Evolutionary conservation across 1,140 invertebrate genomes (phyloP), one percentile per base, ranked within the genome.

Genomic region (Sinonovacula constricta): DNA sequence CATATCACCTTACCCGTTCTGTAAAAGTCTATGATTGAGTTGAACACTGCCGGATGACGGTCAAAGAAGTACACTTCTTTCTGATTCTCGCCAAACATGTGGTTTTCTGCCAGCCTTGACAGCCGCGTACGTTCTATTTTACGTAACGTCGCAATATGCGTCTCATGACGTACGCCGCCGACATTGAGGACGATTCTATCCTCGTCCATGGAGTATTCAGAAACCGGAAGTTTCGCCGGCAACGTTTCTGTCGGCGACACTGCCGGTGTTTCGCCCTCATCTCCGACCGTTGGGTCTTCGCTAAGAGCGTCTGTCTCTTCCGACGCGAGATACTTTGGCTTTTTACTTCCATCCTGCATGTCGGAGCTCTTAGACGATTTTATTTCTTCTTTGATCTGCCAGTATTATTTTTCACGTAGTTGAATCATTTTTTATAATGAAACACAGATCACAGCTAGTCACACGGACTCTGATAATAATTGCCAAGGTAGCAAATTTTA

Each of bases 131-230:
- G 83, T 22, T 89, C 86, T 69, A 91, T 85, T 79, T 87, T 89
- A 22, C 86, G 84, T 1, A 91, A 76, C 7, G 90, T 91, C n/a
- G 85, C 83, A 89, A 97, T 96, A 91, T 98, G 98, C 62, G 97
- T 98, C 92, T 99, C 97, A 91, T 97, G 97, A 63, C 98, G 93
- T 83, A 99, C 97, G 14, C 98, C 98, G 57, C 98, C 98, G 75
- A 99, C 97, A 92, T 99, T 99, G 80, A 99, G 94, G 69, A 99
- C 95, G 83, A 99, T 96, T 88, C 85, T 59, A 36, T 84, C 85
- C 33, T 83, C 81, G 31, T 81, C 82, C 15, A 80, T 82, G 0
- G 74, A 79, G n/a, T 71, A 66, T 15, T 78, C 53, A 5, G 59
- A 57, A 28, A 65, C 59, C 18, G 18, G 18, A n/a, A 62, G 60